Base-by-base conservation (phyloP, 1,140 invertebrate genomes). In the Lordiphosa stackelbergi region DNA sequence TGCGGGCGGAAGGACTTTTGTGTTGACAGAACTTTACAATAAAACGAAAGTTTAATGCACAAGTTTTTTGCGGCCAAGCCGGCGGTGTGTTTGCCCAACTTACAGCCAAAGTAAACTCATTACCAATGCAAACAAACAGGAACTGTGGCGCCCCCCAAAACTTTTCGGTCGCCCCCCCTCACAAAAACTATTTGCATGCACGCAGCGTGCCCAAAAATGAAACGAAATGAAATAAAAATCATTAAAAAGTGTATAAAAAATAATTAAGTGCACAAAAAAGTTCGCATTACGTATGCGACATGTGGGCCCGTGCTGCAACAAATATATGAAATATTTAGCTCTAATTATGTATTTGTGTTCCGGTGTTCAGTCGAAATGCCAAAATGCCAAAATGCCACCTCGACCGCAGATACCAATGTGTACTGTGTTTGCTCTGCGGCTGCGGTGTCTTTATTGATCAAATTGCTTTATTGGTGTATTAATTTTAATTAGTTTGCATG, bases 61-160 rank as follows among this genome's bases (percentile, higher is more conserved):
- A 78, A 79, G 74, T 78, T 78, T 62, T 53, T 66, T 72, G 68
- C 35, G 51, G 51, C 36, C 34, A 22, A 49, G 66, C 52, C 69
- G 68, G 73, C 64, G 58, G 61, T 66, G 62, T 79, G 77, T 79
- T 81, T 79, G 75, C 71, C 48, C 68, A 81, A 81, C 75, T 81
- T 83, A 81, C 75, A 83, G 66, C 68, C 62, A 79, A 81, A 81
- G 75, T 81, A 81, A 81, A 81, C 75, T 81, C 77, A 81, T 81
- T 81, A 81, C 75, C 75, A 81, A 81, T 81, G 75, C 75, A 81
- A 81, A 81, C 75, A 81, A 81, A 81, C 72, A 83, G 66, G 16
- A 37, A 37, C 42, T 49, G 58, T 49, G 58, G 46, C 19, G 68
- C 22, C 75, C 19, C 19, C 43, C 59, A 35, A 65, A 83, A 83